Conservation (phyloP, 2,888 invertebrate genomes). For the Schrankia costaestrigalis region DNA sequence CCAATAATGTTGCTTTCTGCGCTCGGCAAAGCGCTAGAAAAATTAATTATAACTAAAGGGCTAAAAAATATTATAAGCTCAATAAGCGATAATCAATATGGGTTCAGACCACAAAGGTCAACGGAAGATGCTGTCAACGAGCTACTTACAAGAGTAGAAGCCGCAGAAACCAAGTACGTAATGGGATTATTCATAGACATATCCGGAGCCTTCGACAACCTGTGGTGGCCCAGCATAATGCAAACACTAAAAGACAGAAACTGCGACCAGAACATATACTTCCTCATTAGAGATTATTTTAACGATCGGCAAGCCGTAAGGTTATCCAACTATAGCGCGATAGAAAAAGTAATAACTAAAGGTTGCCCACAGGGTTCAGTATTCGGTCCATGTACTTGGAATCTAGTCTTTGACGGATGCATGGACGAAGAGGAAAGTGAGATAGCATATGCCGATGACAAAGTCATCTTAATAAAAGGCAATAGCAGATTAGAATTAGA, state of each 20-base stretch:
- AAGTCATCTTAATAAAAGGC: constrained; percentile 21
- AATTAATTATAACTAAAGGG: constrained; percentile 20
- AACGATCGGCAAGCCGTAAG: constrained; percentile 15
- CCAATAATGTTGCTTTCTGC: constrained; percentile 35
- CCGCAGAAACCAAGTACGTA: constrained; percentile 26
- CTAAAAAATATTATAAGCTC: constrained; percentile 5
- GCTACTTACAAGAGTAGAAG: background rate
- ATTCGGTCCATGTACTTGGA: constrained; percentile 25
- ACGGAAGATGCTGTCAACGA: constrained; percentile 26
- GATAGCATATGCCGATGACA: constrained; percentile 31
- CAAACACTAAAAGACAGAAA: constrained; percentile 29
- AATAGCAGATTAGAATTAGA: too few species aligned
- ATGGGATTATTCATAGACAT: constrained; percentile 35
- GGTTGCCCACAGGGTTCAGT: constrained; percentile 33
- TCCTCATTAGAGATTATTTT: constrained; percentile 30
- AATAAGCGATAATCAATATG: constrained; percentile 32
- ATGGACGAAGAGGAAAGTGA: constrained; percentile 9
- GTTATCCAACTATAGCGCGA: constrained; percentile 10
- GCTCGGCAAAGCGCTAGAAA: constrained; percentile 36
- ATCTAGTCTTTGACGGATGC: constrained; percentile 27
- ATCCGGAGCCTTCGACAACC: constrained; percentile 36
- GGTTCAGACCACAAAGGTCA: constrained; percentile 31
- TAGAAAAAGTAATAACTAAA: constrained; percentile 22
- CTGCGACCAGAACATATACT: constrained; percentile 29
- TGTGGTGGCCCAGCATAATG: constrained; percentile 44